Conservation (phyloP, 2,113 vertebrate species). For the Otolemur garnettii region DNA sequence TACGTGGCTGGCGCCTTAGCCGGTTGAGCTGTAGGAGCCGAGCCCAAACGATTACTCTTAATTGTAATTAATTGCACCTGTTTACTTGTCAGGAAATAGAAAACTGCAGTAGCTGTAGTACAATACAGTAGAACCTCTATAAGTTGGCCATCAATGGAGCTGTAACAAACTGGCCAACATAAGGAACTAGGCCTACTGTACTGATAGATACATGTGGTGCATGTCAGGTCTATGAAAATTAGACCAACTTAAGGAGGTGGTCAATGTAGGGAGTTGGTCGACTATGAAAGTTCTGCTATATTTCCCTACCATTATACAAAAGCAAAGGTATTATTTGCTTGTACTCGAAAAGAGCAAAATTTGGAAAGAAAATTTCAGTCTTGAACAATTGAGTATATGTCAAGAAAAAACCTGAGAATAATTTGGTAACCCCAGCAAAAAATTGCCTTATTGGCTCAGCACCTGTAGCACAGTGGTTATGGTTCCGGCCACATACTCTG, state of each 20-base stretch:
- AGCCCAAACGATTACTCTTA: background rate
- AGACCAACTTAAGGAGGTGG: no score
- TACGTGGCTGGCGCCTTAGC: no score
- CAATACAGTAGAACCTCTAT: background rate
- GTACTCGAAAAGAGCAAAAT: background rate
- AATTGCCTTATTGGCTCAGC: background rate
- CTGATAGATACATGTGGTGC: no score
- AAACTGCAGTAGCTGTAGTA: background rate
- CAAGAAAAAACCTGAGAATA: background rate
- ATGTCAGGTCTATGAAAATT: no score
- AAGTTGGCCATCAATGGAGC: no score
- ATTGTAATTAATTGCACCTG: background rate
- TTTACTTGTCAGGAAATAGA: constrained; percentile 7
- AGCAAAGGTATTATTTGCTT: background rate
- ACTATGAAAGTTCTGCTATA: background rate
- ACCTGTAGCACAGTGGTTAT: no score
- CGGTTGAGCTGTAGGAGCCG: no score
- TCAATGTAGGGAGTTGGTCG: no score
- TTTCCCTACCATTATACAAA: background rate
- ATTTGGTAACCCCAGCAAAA: background rate
- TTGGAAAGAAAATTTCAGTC: background rate
- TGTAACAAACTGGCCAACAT: no score
- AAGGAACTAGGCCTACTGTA: no score
- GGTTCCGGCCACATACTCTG: no score
- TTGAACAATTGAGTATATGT: background rate